Base-by-base conservation (phyloP, 2,888 invertebrate genomes). In the Liposcelis brunnea region DNA sequence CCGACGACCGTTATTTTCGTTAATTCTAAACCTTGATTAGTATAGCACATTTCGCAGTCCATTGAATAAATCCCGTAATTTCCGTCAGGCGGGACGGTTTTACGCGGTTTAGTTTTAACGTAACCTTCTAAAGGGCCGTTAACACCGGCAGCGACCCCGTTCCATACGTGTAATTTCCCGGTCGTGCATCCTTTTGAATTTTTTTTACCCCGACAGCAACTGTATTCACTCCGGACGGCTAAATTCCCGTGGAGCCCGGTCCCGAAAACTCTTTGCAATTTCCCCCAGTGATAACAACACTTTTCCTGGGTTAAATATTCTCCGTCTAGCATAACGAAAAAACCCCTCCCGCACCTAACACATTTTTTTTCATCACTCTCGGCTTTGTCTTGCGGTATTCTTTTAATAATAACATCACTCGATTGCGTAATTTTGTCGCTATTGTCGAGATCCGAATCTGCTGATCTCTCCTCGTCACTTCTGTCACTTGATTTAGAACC, bases 21-120 rank as follows among this genome's bases (percentile, higher is more conserved):
- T 45, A 93, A 64, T 62, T 95, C 94, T 42, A 85, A 66, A 1
- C 95, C 95, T 15, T 70, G 68, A 1, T 77, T 77, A 3, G 94
- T 94, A 61, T 82, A 94, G 54, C 87, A 86, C 95, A 95, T 97
- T 67, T 98, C 97, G 61, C 95, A 93, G 64, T 98, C 98, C 18
- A 97, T 60, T 1, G 89, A 85, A 61, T 79, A 91, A 2, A 85
- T 75, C 0, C 67, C 66, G 47, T 61, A 62, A 49, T 64, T 59
- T 0, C 61, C 62, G 46, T 74, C 71, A 21, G 65, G 63, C 6
- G 69, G 66, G 42, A 66, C 62, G 38, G 65, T 64, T 47, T 66
- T 58, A 0, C 57, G 50, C 0, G 63, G 61, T 15, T 58, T 54
- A 2, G 80, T 80, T 42, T 70, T 65, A 1, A 76, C 74, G 56